A percentile compares a stretch with the other conserved stretches of the same genome.
phyloP scores from a whole-genome alignment of 1,140 invertebrate species.

The Listronotus bonariensis region DNA sequence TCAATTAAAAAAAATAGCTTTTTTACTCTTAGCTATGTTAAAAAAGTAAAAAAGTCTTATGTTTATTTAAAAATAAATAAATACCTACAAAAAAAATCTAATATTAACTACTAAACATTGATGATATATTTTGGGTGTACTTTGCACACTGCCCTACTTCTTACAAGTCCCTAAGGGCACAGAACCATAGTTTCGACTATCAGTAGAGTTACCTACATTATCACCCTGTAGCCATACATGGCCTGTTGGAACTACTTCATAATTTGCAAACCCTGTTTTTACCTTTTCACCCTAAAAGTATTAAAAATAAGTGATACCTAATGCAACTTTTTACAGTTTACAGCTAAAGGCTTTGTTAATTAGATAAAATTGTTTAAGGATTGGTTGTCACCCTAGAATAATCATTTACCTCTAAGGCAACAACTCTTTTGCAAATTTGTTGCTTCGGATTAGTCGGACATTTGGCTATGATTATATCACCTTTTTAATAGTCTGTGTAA shows the following conservation, averaged over 20 bases:
- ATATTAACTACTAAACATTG: constrained; percentile 19
- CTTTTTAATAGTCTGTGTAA: constrained; percentile 64
- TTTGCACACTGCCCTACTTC: constrained; percentile 66
- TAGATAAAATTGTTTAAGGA: too few species aligned
- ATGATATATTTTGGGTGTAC: constrained; percentile 59
- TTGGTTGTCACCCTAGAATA: too few species aligned
- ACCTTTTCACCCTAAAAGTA: constrained; percentile 75
- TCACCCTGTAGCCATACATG: constrained; percentile 96
- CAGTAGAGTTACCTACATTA: constrained; percentile 82
- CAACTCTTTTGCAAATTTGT: constrained; percentile 85
- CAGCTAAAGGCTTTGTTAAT: too few species aligned
- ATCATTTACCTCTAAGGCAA: constrained; percentile 52
- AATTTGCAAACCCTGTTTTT: constrained; percentile 55
- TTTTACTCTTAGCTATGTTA: too few species aligned
- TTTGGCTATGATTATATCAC: constrained; percentile 82
- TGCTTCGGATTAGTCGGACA: constrained; percentile 78
- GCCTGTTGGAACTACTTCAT: constrained; percentile 72
- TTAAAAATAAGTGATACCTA: background rate
- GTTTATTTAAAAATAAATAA: too few species aligned
- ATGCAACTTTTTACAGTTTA: too few species aligned
- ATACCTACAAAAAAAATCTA: too few species aligned
- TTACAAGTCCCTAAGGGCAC: constrained; percentile 82
- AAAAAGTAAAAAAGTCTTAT: too few species aligned
- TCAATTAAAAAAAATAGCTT: too few species aligned
- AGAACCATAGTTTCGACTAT: constrained; percentile 86